Percentiles rank a stretch among this genome's conserved stretches.
These are phyloP conservation scores for Hemicordylus capensis DNA, from an alignment of 2,113 vertebrate genomes.

Conservation along the genomic window DNA sequence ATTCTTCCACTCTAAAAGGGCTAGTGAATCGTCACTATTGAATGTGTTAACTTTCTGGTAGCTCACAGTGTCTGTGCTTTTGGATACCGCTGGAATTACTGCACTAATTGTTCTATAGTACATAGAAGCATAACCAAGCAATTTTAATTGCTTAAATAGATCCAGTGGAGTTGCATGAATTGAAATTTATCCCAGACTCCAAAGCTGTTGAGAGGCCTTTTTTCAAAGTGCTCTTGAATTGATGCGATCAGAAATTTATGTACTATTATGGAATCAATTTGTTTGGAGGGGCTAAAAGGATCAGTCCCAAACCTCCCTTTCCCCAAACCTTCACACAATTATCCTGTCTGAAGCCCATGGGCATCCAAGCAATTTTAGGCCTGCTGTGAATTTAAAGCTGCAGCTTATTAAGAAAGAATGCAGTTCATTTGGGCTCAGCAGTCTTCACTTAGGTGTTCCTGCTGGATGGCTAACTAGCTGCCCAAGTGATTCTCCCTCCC, in stretches of 20 bases:
- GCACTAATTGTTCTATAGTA: background rate
- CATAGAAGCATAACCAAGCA: background rate
- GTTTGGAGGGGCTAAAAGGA: background rate
- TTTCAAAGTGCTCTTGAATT: background rate
- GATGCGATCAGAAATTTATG: background rate
- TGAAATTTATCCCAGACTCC: background rate
- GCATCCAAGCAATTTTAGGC: background rate
- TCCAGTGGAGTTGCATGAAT: background rate
- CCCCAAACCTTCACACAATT: background rate
- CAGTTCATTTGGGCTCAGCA: background rate
- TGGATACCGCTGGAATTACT: background rate
- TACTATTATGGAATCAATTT: background rate
- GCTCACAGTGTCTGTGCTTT: background rate
- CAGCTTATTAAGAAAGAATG: constrained; percentile 24
- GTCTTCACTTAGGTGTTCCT: background rate
- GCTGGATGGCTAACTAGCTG: constrained; percentile 1
- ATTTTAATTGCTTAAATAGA: constrained; percentile 14
- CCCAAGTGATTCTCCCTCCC: background rate
- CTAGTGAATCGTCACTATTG: background rate
- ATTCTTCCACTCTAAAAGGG: background rate
- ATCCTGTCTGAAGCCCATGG: background rate
- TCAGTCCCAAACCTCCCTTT: background rate
- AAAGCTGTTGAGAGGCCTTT: background rate
- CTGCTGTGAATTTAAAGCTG: constrained; percentile 34
- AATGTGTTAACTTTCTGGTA: constrained; percentile 10